A percentile compares a stretch with the other conserved stretches of the same genome.
Evolutionary conservation across 2,888 invertebrate species (phyloP).

Genomic region (Emmelina monodactyla): DNA sequence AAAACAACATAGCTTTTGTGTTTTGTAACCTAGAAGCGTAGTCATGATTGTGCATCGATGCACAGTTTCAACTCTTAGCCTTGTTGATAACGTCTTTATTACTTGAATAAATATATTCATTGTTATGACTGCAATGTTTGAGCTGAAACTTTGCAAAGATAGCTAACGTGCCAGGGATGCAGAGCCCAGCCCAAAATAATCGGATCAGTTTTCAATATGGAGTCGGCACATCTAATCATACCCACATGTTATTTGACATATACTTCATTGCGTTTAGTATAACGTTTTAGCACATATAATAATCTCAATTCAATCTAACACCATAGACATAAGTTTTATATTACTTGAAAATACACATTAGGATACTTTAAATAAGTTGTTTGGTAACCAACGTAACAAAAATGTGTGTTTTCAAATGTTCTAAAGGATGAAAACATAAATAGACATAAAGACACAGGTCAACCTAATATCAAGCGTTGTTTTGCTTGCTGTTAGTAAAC

Average conservation of each 20-base stretch:
- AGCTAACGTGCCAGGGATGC: constrained; percentile 39
- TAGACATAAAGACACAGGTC: constrained; percentile 39
- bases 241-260: constrained; percentile 31
- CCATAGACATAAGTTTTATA: constrained; percentile 35
- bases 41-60: constrained; percentile 39
- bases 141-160: constrained; percentile 38
- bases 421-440: constrained; percentile 41
- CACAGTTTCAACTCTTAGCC: constrained; percentile 33
- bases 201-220: constrained; percentile 36
- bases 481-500: constrained; percentile 30
- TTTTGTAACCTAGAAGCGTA: constrained; percentile 62
- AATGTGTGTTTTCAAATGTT: constrained; percentile 18
- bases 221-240: constrained; percentile 44
- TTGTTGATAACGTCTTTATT: not conserved
- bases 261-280: constrained; percentile 63
- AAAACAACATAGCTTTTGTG: constrained; percentile 54
- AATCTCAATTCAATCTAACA: constrained; percentile 43
- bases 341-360: constrained; percentile 23
- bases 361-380: not conserved
- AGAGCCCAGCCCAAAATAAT: constrained; percentile 36
- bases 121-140: not conserved
- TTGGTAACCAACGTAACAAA: not conserved
- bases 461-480: constrained; percentile 50
- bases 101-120: not conserved
- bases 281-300: constrained; percentile 61